Evolutionary conservation across 1,140 invertebrate genomes (phyloP).

Genomic region (Contarinia nasturtii): DNA sequence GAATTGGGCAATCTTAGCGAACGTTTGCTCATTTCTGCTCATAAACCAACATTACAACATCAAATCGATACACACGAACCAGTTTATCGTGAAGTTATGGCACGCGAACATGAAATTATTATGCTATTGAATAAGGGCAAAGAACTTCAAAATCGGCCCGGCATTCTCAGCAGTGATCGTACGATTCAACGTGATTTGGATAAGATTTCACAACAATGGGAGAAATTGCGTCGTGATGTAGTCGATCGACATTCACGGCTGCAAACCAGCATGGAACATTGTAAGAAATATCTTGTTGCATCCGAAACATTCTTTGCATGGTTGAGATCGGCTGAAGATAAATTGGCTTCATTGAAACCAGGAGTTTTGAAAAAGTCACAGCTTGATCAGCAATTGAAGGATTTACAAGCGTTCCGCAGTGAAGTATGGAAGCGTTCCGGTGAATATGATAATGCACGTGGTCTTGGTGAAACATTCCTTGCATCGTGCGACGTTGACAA

Average conservation of each 20-base stretch:
- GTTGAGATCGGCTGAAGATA: constrained; percentile 71
- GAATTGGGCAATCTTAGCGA: constrained; percentile 55
- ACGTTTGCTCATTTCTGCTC: constrained; percentile 66
- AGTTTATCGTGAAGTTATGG: constrained; percentile 70
- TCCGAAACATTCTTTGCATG: constrained; percentile 76
- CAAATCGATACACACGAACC: constrained; percentile 79
- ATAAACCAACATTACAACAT: constrained; percentile 59
- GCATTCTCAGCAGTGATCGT: constrained; percentile 29
- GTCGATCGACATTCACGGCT: constrained; percentile 66
- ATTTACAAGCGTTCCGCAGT: constrained; percentile 75
- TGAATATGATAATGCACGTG: constrained; percentile 77
- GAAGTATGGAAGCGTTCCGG: constrained; percentile 80
- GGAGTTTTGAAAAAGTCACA: constrained; percentile 67
- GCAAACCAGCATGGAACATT: constrained; percentile 80
- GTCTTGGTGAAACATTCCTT: constrained; percentile 67
- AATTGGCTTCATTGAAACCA: constrained; percentile 57
- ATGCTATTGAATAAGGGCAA: constrained; percentile 84
- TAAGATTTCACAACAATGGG: constrained; percentile 75
- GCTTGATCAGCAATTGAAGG: constrained; percentile 74
- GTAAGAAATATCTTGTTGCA: constrained; percentile 69
- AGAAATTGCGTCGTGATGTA: constrained; percentile 68
- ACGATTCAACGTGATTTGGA: constrained; percentile 53
- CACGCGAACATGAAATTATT: constrained; percentile 81
- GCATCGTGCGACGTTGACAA: constrained; percentile 76
- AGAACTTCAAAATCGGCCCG: constrained; percentile 43